Evolutionary conservation across 2,888 invertebrate species (phyloP), one percentile per base, ranked within the genome.

Genomic region (Azorinus chamasolen): DNA sequence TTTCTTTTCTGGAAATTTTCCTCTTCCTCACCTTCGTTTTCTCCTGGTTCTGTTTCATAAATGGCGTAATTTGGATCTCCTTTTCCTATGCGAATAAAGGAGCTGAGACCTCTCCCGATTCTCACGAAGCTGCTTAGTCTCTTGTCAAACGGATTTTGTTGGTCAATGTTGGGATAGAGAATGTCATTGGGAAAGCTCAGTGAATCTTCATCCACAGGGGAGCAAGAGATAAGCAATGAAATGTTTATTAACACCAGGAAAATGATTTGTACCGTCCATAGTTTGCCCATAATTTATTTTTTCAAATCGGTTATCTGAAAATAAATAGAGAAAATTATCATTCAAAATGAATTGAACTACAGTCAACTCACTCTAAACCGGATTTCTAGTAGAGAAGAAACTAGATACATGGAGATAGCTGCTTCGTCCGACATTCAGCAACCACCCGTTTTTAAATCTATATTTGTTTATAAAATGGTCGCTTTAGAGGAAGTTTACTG

Each of bases 11-110:
- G 45, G 50, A 16, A 37, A 10, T 53, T 24, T 16, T 16, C 24
- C 14, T 32, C 59, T 2, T 18, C 59, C 5, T 32, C 25, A 55
- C 39, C 41, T 6, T 50, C 32, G n/a, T 58, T 54, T 14, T 65
- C 57, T 41, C 57, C 66, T 1, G 43, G 18, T 14, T 14, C 18
- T 8, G 61, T 66, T 24, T 61, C 54, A n/a, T 54, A 72, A 2
- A 55, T 39, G 20, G 39, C 63, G 2, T 45, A 32, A 20, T 62
- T 59, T 18, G 69, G 73, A 57, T 51, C 25, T 12, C 63, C 53
- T 48, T 71, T 74, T 18, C 85, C 85, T 20, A 85, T 85, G 41
- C 85, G 63, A 14, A 85, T 74, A 45, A 85, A 85, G 10, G 80
- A 81, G 61, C 83, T 83, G 25, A 78, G 37, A 27, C 76, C 76